A percentile compares a stretch with the other conserved stretches of the same genome.
Evolutionary conservation across 2,113 vertebrate genomes (phyloP).

Genomic region (Plotosus lineatus): DNA sequence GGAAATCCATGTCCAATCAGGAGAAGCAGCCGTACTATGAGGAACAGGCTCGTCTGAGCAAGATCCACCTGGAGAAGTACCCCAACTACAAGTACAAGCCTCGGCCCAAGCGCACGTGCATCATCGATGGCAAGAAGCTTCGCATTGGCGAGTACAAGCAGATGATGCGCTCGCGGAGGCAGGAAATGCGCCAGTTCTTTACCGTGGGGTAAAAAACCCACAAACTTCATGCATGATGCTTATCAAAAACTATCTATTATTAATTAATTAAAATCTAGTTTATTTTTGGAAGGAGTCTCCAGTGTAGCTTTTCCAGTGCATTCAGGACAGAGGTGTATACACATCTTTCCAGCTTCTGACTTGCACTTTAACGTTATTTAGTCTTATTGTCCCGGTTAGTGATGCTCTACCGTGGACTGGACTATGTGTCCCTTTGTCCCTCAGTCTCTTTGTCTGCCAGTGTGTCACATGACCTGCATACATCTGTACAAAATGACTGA

Average conservation of each 20-base stretch:
- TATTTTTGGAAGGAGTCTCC: not conserved
- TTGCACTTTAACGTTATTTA: not conserved
- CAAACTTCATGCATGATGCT: not conserved
- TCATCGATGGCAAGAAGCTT: conserved; percentile 97
- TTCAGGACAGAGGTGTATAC: not conserved
- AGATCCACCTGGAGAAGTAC: conserved; percentile 98
- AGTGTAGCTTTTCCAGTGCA: not conserved
- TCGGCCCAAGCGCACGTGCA: conserved; percentile 97
- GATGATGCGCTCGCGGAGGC: conserved; percentile 96
- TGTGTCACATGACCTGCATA: too few species aligned
- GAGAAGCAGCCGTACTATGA: conserved; percentile 99
- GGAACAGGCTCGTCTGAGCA: conserved; percentile 97
- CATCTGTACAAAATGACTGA: too few species aligned
- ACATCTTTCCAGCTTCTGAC: not conserved
- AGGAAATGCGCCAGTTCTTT: conserved; percentile 99
- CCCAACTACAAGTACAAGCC: conserved; percentile 99
- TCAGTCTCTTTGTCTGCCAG: too few species aligned
- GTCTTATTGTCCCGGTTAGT: conserved; percentile 47
- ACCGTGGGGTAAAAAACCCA: conserved; percentile 84
- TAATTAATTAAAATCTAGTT: too few species aligned
- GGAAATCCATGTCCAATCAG: conserved; percentile 99
- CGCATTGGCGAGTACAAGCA: conserved; percentile 99
- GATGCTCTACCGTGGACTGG: too few species aligned
- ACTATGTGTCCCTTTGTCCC: too few species aligned
- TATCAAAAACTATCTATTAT: not conserved